A percentile compares a stretch with the other conserved stretches of the same genome.
Conservation (phyloP, 1,140 invertebrate species). For the Drosophila quadrilineata region DNA sequence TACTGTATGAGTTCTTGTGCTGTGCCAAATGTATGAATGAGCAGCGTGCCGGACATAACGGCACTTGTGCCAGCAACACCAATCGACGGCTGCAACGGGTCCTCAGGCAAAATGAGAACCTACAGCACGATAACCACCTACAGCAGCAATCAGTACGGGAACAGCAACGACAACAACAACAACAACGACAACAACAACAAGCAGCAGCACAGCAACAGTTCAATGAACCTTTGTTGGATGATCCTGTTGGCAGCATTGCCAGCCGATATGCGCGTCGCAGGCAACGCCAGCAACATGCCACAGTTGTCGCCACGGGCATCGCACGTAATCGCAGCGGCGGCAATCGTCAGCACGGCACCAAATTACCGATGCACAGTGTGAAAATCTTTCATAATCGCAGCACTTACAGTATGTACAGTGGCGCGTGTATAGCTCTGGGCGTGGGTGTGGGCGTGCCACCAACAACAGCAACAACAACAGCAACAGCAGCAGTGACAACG, state of each 20-base stretch:
- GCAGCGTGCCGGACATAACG: conserved; percentile 40
- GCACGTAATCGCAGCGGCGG: conserved; percentile 66
- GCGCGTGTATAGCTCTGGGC: conserved; percentile 3
- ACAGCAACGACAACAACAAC: conserved; percentile 14
- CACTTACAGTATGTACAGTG: conserved; percentile 43
- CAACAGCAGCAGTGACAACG: conserved; percentile 8
- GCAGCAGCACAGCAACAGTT: conserved; percentile 32
- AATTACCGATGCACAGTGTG: conserved; percentile 81
- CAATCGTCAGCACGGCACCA: conserved; percentile 68
- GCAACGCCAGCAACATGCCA: conserved; percentile 46
- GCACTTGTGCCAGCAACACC: conserved; percentile 42
- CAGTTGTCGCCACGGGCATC: conserved; percentile 58
- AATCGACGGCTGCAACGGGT: conserved; percentile 49
- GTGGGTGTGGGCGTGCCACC: conserved; percentile 14
- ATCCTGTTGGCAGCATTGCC: conserved; percentile 76
- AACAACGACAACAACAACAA: not conserved
- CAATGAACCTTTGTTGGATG: conserved; percentile 60
- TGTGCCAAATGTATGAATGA: conserved; percentile 81
- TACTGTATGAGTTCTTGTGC: conserved; percentile 80
- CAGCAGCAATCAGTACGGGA: conserved; percentile 9
- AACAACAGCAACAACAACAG: conserved; percentile 6
- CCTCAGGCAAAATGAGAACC: no score
- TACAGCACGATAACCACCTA: no score
- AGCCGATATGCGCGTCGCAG: conserved; percentile 72
- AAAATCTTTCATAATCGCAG: conserved; percentile 81